Percentiles rank a stretch among this genome's conserved stretches.
Conservation (phyloP, 92 coral and sea anemone genomes). For the Epizoanthus stellaris region DNA sequence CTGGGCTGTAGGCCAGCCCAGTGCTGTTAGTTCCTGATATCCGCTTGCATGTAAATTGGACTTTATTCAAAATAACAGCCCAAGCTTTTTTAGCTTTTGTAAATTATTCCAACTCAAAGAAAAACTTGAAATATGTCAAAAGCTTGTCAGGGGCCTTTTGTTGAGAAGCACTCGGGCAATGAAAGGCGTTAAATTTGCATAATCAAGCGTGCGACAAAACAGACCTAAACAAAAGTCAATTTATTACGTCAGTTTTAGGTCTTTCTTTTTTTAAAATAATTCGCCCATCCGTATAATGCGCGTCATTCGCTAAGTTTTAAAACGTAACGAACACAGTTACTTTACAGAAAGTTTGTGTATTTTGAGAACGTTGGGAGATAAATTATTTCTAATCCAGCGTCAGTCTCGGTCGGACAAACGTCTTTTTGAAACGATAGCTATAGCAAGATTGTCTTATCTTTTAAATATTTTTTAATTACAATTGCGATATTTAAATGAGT, state of each 20-base stretch:
- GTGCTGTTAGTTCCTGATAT: neutral
- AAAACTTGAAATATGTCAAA: conserved; percentile 46
- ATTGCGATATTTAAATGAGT: too few species aligned
- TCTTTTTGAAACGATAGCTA: too few species aligned
- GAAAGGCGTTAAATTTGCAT: conserved; percentile 17
- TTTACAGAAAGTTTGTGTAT: too few species aligned
- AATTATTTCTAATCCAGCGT: too few species aligned
- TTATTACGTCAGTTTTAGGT: neutral
- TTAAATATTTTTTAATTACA: too few species aligned
- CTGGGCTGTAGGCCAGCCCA: neutral
- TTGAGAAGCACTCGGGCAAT: conserved; percentile 15
- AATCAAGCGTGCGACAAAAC: conserved; percentile 1
- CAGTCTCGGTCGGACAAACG: too few species aligned
- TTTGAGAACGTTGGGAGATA: too few species aligned
- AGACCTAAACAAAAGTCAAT: neutral
- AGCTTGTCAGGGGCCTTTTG: conserved; percentile 30
- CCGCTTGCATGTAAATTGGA: conserved; percentile 38
- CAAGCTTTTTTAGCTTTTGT: conserved; percentile 36
- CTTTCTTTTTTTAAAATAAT: too few species aligned
- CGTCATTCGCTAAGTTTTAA: too few species aligned
- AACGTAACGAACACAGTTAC: too few species aligned
- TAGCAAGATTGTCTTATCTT: too few species aligned
- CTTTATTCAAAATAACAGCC: conserved; percentile 35
- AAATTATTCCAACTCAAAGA: conserved; percentile 33
- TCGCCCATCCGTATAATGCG: too few species aligned